phyloP scores from a whole-genome alignment of 2,113 vertebrate species.

The Suricata suricatta region DNA sequence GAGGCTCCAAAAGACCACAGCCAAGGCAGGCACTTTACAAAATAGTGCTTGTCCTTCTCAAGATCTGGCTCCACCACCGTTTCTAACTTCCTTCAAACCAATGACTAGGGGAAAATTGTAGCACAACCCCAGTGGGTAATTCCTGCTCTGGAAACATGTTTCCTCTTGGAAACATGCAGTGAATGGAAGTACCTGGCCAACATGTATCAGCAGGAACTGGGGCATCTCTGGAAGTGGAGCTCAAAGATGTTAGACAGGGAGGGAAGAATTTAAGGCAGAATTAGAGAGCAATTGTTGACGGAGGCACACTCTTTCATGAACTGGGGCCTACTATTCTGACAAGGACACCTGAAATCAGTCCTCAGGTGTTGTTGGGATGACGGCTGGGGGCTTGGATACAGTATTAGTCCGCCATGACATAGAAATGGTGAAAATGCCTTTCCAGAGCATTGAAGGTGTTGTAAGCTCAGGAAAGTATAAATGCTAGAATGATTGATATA shows the following conservation, averaged over 20 bases:
- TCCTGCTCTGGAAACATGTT: not conserved
- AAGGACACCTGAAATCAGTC: not conserved
- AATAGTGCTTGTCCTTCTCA: not conserved
- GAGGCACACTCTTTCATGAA: not conserved
- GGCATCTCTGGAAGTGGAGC: not conserved
- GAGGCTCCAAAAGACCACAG: not conserved
- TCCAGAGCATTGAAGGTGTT: not conserved
- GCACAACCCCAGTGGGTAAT: not conserved
- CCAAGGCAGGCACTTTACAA: not conserved
- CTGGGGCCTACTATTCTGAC: not conserved
- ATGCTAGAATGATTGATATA: not conserved
- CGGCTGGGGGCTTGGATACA: not conserved
- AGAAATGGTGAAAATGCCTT: not conserved
- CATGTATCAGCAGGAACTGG: not conserved
- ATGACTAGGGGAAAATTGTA: not conserved
- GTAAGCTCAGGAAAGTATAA: not conserved
- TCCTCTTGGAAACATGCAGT: not conserved
- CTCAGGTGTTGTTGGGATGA: not conserved
- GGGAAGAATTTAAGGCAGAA: not conserved
- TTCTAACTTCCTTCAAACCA: not conserved
- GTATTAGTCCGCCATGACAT: not conserved
- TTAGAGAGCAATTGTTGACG: not conserved
- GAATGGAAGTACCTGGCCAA: not conserved
- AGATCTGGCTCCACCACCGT: not conserved
- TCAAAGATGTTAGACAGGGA: not conserved